phyloP scores from a whole-genome alignment of 2,113 vertebrate genomes.

The Mustelus asterias region DNA sequence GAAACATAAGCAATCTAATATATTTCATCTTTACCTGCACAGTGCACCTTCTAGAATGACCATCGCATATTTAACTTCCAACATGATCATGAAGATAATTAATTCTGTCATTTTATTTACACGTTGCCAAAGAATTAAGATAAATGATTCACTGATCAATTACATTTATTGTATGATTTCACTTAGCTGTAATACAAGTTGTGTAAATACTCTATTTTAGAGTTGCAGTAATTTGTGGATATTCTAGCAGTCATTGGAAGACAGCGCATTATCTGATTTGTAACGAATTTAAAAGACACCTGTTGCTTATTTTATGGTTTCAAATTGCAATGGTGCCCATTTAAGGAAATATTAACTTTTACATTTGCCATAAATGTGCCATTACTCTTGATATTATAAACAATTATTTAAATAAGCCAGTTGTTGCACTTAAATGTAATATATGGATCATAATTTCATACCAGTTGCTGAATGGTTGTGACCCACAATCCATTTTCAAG shows the following conservation, averaged over 20 bases:
- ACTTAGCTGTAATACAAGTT: background rate
- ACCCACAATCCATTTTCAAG: background rate
- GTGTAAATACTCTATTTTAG: background rate
- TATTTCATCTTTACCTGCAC: background rate
- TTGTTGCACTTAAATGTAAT: background rate
- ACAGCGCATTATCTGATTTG: background rate
- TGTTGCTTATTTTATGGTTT: background rate
- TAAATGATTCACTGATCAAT: background rate
- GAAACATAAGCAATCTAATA: background rate
- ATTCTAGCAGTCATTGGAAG: background rate
- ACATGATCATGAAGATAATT: background rate
- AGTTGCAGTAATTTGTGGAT: background rate
- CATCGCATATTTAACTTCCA: background rate
- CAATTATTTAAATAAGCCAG: background rate
- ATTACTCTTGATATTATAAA: background rate
- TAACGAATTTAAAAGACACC: background rate
- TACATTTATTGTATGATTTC: background rate
- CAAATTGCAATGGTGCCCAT: background rate
- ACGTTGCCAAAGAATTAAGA: background rate
- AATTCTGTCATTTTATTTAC: background rate
- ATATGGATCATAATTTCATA: background rate
- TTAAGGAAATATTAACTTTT: background rate
- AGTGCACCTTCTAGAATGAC: background rate
- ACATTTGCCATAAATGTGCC: background rate
- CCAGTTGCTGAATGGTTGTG: background rate